These are phyloP conservation scores for Trichacis sp. DNA, from an alignment of 2,888 invertebrate species.

Conservation along the genomic window DNA sequence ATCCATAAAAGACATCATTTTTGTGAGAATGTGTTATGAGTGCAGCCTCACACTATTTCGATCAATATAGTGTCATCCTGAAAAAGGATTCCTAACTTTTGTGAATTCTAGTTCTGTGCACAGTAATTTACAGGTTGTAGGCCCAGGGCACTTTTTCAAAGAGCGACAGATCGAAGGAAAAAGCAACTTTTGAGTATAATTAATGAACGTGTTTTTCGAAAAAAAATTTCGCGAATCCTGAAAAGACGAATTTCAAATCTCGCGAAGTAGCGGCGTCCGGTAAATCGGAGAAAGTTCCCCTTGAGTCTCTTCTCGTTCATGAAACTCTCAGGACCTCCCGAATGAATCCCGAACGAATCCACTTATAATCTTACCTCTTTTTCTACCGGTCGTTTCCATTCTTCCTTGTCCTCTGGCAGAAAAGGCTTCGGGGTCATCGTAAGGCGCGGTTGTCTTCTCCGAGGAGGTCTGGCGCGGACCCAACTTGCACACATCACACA, in stretches of 20 bases:
- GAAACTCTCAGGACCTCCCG: not conserved
- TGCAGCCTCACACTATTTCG: too few relatives aligned
- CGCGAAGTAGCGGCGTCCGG: constrained; percentile 7
- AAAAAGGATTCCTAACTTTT: too few relatives aligned
- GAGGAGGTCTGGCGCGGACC: constrained; percentile 62
- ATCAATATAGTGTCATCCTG: too few relatives aligned
- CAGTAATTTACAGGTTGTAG: too few relatives aligned
- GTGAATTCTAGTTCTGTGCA: too few relatives aligned
- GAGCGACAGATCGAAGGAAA: too few relatives aligned
- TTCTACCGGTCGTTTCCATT: constrained; percentile 17
- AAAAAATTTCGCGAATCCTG: not conserved
- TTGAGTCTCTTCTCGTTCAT: too few relatives aligned
- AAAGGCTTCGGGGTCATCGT: constrained; percentile 62
- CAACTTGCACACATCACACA: constrained; percentile 58
- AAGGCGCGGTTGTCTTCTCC: constrained; percentile 62
- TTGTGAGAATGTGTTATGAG: too few relatives aligned
- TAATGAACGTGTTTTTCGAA: too few relatives aligned
- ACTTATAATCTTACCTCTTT: constrained; percentile 14
- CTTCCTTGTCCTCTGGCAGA: constrained; percentile 48
- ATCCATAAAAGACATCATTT: too few relatives aligned
- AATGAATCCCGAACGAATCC: not conserved
- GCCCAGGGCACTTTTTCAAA: too few relatives aligned
- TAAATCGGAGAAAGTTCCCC: constrained; percentile 41
- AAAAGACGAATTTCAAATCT: not conserved
- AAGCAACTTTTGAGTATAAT: too few relatives aligned